Evolutionary conservation across 2,888 invertebrate species (phyloP), one percentile per base, ranked within the genome.

Genomic region (Timema podura): DNA sequence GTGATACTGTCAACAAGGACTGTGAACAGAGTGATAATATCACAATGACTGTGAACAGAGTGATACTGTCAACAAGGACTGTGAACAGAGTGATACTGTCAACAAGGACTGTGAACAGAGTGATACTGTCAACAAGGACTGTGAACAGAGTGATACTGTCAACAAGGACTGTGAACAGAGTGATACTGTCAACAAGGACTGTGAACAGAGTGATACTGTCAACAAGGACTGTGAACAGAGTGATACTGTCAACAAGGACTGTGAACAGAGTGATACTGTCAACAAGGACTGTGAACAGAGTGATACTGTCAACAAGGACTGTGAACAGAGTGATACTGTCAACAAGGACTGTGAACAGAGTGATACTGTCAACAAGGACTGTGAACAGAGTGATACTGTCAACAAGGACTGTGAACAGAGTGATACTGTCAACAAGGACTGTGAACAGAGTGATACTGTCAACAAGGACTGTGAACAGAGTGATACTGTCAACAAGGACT

Each of bases 21-120:
- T 30, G 30, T 30, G 30, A 30, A 30, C 30, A 30, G 30, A 30
- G 30, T 1, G 30, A 30, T 30, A 2, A 1, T 30, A 30, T 30
- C 30, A 30, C 30, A 30, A 30, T 30, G 30, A 30, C 30, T 30
- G 30, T 30, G 30, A 3, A 30, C 30, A 30, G 30, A 30, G 30
- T 30, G 30, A 30, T 3, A 30, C 30, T 30, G 30, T 30, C 30
- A 30, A 89, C 0, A 93, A 89, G 15, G 87, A 82, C 79, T 80
- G 74, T 8, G 71, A 73, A 49, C 16, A 68, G 44, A 10, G 64
- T 30, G 30, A 30, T 47, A 45, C 10, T 47, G 59, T 65, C 64
- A 61, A 47, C 11, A 47, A 45, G 45, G 67, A 67, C 8, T 3
- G 30, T 30, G 30, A 30, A 30, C 30, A 30, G 30, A 30, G 30